Conservation (phyloP, 2,113 vertebrate genomes). For the Megaptera novaeangliae region DNA sequence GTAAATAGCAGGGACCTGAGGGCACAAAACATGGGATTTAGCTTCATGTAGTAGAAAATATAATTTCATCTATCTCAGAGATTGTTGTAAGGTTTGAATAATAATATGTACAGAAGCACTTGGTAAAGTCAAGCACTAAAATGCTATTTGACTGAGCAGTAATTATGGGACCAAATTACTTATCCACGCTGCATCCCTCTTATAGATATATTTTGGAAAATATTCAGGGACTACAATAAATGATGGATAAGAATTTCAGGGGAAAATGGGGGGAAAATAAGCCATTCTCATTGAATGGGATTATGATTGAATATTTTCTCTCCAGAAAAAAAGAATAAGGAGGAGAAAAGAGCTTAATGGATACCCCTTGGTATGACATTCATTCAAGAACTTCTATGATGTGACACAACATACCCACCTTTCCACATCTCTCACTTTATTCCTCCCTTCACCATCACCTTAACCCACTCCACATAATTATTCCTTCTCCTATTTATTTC, state of each 20-base stretch:
- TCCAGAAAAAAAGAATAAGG: background rate
- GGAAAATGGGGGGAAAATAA: background rate
- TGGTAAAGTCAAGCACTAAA: background rate
- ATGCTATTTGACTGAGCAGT: background rate
- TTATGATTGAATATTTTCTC: background rate
- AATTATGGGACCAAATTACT: background rate
- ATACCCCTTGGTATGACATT: background rate
- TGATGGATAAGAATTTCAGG: background rate
- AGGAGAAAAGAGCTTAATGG: background rate
- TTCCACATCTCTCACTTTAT: background rate
- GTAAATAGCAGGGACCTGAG: background rate
- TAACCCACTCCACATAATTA: background rate
- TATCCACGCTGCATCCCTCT: background rate
- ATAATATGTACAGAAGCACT: background rate
- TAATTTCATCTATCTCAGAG: background rate
- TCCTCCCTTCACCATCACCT: background rate
- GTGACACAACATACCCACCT: background rate
- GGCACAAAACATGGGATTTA: background rate
- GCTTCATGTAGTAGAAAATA: background rate
- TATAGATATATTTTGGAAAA: background rate
- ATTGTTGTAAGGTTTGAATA: background rate
- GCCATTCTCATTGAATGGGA: background rate
- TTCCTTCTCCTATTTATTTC: background rate
- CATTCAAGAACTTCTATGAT: background rate
- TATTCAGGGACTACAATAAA: background rate